phyloP scores from a whole-genome alignment of 1,140 invertebrate genomes.

The Philotrypesis tridentata region DNA sequence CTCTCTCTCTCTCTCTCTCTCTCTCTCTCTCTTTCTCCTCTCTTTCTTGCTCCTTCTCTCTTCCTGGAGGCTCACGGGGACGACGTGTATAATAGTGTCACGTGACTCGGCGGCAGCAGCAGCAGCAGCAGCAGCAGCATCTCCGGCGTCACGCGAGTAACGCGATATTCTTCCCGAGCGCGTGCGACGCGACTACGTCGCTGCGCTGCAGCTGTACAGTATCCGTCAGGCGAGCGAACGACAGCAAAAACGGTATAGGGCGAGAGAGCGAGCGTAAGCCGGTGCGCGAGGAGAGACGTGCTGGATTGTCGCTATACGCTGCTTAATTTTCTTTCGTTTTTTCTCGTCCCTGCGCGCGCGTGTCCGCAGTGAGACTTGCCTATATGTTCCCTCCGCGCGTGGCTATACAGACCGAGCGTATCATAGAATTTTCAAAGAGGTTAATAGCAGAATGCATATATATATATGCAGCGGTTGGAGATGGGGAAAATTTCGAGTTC shows the following conservation, averaged over 20 bases:
- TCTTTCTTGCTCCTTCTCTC: neutral
- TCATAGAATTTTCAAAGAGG: too few relatives aligned
- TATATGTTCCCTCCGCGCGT: too few relatives aligned
- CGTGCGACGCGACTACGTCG: slow-evolving; percentile 20
- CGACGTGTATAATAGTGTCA: neutral
- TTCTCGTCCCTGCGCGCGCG: neutral
- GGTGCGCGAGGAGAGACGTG: neutral
- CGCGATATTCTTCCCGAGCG: slow-evolving; percentile 32
- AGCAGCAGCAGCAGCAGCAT: too few relatives aligned
- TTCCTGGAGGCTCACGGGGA: neutral
- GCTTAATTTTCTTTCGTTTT: neutral
- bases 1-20: neutral
- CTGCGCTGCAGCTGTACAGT: too few relatives aligned
- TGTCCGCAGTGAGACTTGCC: too few relatives aligned
- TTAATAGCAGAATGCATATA: too few relatives aligned
- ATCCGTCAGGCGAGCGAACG: slow-evolving; percentile 20
- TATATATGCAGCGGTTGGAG: too few relatives aligned
- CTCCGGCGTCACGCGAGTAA: slow-evolving; percentile 27
- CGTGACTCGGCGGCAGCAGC: slow-evolving; percentile 9
- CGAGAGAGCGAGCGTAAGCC: neutral
- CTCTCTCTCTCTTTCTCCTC: neutral
- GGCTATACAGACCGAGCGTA: too few relatives aligned
- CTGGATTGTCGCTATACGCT: neutral
- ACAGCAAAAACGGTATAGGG: neutral
- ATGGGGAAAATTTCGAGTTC: too few relatives aligned